Base-by-base conservation (phyloP, 2,888 invertebrate species). In the Chaitophorus viminalis region DNA sequence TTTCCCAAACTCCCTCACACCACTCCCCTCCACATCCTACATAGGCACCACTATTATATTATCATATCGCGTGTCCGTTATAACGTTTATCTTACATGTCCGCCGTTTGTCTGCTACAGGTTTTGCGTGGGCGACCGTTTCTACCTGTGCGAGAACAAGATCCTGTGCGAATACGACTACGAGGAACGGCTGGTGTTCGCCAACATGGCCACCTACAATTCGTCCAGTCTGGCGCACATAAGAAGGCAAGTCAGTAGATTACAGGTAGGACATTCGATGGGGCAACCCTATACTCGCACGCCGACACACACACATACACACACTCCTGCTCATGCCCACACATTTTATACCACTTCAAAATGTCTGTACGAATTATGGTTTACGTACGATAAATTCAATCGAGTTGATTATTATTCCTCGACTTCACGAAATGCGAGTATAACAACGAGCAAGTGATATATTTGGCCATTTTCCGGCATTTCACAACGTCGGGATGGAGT, bases 71-170 rank as follows among this genome's bases (percentile, higher is more conserved):
- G 60, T 25, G 60, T 25, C 25, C n/a, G n/a, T n/a, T n/a, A n/a
- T n/a, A 18, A n/a, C 68, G 76, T 65, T 3, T 79, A 11, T 54
- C 29, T 21, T 18, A 17, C 54, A 9, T 1, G 25, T 3, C 14
- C 54, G 65, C 52, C 36, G 33, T 36, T 68, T 36, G 39, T 68
- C 3, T n/a, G 25, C 70, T 36, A 33, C 93, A 97, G 98, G 94
- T 98, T 98, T 93, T 98, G 98, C 93, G 97, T 98, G 79, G 98
- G 98, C 54, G 98, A 98, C 92, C 94, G 96, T 91, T 98, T 97
- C 92, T 98, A 97, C 92, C 93, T 97, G 91, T 96, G 96, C 92
- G 97, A 97, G 93, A 97, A 97, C 93, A 96, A 97, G 93, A 97
- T 98, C 90, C 94, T 98, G 79, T 98, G 97, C 93, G 97, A 97